Conservation (phyloP, 2,888 invertebrate species). For the Aporophyla nigra region DNA sequence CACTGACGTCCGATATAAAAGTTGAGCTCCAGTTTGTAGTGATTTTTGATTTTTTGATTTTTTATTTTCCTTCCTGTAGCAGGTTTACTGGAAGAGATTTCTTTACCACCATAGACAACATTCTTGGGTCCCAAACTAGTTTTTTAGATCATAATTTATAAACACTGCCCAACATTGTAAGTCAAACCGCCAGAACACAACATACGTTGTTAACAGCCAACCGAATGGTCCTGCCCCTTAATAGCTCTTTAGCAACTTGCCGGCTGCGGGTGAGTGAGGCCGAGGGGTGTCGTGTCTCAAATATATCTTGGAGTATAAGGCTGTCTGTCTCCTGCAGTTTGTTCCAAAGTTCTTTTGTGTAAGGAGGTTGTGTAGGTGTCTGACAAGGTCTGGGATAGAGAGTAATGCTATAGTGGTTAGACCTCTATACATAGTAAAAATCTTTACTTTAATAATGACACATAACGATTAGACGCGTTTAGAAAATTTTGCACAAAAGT, state of each 20-base stretch:
- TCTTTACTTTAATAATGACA: too few relatives aligned
- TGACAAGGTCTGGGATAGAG: not conserved
- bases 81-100: too few relatives aligned
- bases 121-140: not conserved
- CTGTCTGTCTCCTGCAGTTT: constrained; percentile 49
- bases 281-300: constrained; percentile 7
- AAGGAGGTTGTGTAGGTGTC: not conserved
- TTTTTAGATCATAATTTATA: not conserved
- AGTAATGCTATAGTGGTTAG: too few relatives aligned
- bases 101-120: too few relatives aligned
- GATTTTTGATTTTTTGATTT: too few relatives aligned
- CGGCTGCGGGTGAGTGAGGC: constrained; percentile 30
- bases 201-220: constrained; percentile 24
- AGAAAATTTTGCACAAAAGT: too few relatives aligned
- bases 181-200: constrained; percentile 12
- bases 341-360: constrained; percentile 37
- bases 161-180: not conserved
- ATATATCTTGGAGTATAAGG: constrained; percentile 41
- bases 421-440: too few relatives aligned
- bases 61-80: too few relatives aligned
- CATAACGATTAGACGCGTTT: too few relatives aligned
- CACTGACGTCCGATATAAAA: too few relatives aligned
- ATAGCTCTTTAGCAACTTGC: constrained; percentile 46
- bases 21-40: too few relatives aligned
- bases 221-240: constrained; percentile 16